phyloP scores from a whole-genome alignment of 1,140 invertebrate species.

The Drosophila malerkotliana region DNA sequence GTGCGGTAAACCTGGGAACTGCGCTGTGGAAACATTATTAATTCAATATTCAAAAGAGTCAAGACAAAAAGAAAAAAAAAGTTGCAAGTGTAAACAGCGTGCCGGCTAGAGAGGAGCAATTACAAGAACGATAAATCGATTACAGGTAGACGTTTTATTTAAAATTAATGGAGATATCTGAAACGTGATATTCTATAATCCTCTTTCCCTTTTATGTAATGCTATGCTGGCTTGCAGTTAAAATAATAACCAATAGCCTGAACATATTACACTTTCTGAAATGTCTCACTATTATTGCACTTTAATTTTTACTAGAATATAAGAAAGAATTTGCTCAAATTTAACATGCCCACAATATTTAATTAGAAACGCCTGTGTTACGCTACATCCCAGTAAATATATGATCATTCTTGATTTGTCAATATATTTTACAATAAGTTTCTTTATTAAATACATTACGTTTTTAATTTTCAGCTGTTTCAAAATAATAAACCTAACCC shows the following conservation, averaged over 20 bases:
- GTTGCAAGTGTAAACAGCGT: slow-evolving; percentile 8
- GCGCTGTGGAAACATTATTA: slow-evolving; percentile 57
- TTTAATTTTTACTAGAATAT: no score
- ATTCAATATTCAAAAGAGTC: not conserved
- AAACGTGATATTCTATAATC: no score
- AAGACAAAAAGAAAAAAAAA: not conserved
- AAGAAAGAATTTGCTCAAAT: no score
- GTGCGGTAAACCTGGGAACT: slow-evolving; percentile 45
- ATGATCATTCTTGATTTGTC: no score
- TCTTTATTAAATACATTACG: no score
- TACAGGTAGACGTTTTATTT: not conserved
- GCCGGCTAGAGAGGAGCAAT: slow-evolving; percentile 15
- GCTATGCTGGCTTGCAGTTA: no score
- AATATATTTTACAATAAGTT: no score
- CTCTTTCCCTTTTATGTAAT: no score
- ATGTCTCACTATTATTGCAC: no score
- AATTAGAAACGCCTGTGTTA: not conserved
- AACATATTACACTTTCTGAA: no score
- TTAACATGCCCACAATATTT: not conserved
- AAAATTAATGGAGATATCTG: not conserved
- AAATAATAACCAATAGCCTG: no score
- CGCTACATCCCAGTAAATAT: not conserved
- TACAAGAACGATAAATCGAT: not conserved
- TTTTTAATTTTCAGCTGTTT: not conserved
- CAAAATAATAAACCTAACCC: not conserved